Base-by-base conservation (phyloP, 2,888 invertebrate species). In the Andrena hattorfiana region DNA sequence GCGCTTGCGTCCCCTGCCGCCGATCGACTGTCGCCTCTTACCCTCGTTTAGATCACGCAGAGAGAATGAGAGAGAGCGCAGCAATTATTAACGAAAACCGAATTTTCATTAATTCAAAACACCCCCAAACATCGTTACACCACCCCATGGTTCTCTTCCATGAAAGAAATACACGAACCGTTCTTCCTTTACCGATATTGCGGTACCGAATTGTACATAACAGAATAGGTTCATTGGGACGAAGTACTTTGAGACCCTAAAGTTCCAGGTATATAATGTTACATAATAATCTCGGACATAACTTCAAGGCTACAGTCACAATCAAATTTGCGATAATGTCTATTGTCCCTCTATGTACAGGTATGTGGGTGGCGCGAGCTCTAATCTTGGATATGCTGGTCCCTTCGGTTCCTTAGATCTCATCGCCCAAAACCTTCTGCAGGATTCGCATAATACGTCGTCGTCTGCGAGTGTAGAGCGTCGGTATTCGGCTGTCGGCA, bases 371-470 rank as follows among this genome's bases (percentile, higher is more conserved):
- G 66, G 64, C 62, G 68, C 42, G 80, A 70, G 77, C 88, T 90
- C 82, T 86, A 90, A 91, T 90, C 89, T 85, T 76, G 83, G 84
- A 87, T 88, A 87, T 86, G 75, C 70, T 67, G 77, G 78, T 54
- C 76, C 78, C 70, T 79, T 71, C 76, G 56, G 60, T 69, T 71
- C 69, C 73, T 75, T 60, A 67, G 73, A 69, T 77, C 81, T 71
- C 76, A 32, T 70, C 66, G 48, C 16, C 76, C 76, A 71, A 42
- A 79, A 66, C 69, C 81, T 81, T 76, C 64, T 32, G 62, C 59
- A 67, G 35, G 56, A 76, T 76, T 78, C 76, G 59, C 75, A 88
- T 84, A 88, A 88, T 88, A 79, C 85, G 62, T 64, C 66, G 76
- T 60, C 86, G 77, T 81, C 67, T 84, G 74, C 67, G 81, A 85